Base-by-base conservation (phyloP, 1,140 invertebrate species). In the Aleiodes sp. region DNA sequence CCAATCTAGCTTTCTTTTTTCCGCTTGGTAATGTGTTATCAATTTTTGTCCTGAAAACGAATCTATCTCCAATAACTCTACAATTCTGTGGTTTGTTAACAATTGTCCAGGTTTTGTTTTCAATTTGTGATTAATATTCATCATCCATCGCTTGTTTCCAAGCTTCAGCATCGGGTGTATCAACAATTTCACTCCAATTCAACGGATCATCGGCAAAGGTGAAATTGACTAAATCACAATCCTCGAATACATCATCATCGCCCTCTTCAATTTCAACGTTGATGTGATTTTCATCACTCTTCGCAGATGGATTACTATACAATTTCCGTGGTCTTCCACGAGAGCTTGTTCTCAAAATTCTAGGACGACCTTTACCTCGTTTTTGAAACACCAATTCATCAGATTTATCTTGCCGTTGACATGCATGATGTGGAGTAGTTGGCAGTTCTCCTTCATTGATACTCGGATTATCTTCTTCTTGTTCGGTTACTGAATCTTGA, bases 1-100 rank as follows among this genome's bases (percentile, higher is more conserved):
- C 78, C 12, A 81, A 46, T 66, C 79, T 72, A 7, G 77, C 78
- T 74, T 85, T 84, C 21, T 68, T 71, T 14, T 70, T 70, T 10
- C 78, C 73, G 74, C 7, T 21, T 21, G 43, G 14, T 21, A 46
- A 46, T 6, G 16, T 6, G 21, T 46, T 21, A 46, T 46, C 43
- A 46, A 19, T 1, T 57, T 57, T 57, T 28, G 21, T 26, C 10
- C 26, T 57, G n/a, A 57, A 29, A 29, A 57, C n/a, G 14, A 57
- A 14, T 26, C 2, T 33, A 2, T 7, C 9, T 1, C 46, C 46
- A 52, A 52, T 52, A 6, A 52, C 21, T 1, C 24, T 52, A 12
- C 21, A 19, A 24, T 24, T 7, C 3, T 0, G 8, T 19, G 46
- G 46, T 21, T 19, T 24, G 2, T 52, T 6, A 19, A 52, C 46